Evolutionary conservation across 2,888 invertebrate species (phyloP).

Genomic region (Chalcis sispes): DNA sequence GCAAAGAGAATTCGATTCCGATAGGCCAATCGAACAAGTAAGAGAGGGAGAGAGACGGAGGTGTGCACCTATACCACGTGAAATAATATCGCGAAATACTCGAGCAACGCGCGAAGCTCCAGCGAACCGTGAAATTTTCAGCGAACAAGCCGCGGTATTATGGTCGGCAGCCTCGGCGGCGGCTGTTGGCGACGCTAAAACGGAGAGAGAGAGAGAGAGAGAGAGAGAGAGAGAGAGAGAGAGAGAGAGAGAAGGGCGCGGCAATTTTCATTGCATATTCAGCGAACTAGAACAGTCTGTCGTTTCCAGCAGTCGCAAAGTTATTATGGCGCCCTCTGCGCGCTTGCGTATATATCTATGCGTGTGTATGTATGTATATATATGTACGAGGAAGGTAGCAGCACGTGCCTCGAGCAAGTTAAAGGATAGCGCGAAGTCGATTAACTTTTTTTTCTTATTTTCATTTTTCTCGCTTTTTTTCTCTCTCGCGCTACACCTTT

Average conservation of each 20-base stretch:
- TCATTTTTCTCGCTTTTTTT: slow-evolving; percentile 3
- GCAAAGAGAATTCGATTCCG: background rate
- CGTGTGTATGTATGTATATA: background rate
- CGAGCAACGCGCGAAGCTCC: slow-evolving; percentile 13
- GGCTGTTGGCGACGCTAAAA: slow-evolving; percentile 51
- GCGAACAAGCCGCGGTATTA: slow-evolving; percentile 33
- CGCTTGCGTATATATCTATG: background rate
- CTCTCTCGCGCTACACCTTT: background rate
- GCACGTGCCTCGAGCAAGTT: background rate
- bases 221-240: no score
- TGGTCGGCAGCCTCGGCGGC: slow-evolving; percentile 23
- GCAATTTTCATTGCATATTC: slow-evolving; percentile 69
- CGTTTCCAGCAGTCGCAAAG: slow-evolving; percentile 67
- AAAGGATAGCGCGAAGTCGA: slow-evolving; percentile 34
- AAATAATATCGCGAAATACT: slow-evolving; percentile 7
- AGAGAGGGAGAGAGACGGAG: background rate
- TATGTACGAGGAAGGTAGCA: slow-evolving; percentile 3
- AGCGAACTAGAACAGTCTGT: slow-evolving; percentile 65
- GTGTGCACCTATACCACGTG: background rate
- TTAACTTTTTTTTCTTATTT: slow-evolving; percentile 40
- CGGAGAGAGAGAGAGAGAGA: no score
- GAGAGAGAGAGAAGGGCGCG: background rate
- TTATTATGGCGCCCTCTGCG: slow-evolving; percentile 63
- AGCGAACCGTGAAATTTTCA: slow-evolving; percentile 47
- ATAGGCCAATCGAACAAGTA: background rate